Percentiles rank a stretch among this genome's conserved stretches.
These are phyloP conservation scores for Byasa hedistus DNA, from an alignment of 2,888 invertebrate species.

Conservation along the genomic window DNA sequence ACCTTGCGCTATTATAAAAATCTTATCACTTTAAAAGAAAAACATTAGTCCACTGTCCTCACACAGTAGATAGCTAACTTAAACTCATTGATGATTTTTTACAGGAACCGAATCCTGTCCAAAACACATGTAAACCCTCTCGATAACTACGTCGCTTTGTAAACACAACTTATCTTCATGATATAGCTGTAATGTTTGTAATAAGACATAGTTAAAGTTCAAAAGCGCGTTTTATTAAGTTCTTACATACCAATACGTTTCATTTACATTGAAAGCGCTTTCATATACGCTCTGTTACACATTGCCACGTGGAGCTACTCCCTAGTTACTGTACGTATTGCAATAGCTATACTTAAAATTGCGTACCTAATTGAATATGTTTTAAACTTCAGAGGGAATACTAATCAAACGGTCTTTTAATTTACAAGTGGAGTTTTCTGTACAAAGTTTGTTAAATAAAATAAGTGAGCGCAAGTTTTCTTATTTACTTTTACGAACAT, in stretches of 20 bases:
- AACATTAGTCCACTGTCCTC: no score
- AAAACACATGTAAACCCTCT: no score
- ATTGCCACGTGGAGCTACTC: conserved; percentile 5
- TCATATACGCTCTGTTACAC: conserved; percentile 14
- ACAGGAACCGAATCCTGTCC: no score
- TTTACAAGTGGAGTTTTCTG: conserved; percentile 4
- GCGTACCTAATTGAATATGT: conserved; percentile 17
- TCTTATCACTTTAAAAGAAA: no score
- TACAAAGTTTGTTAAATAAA: not conserved
- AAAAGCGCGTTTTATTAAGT: not conserved
- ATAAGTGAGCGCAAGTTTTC: not conserved
- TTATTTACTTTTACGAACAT: no score
- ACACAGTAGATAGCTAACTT: no score
- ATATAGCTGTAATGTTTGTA: no score
- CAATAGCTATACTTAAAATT: conserved; percentile 2
- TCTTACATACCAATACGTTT: not conserved
- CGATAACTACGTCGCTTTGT: no score
- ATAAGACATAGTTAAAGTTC: not conserved
- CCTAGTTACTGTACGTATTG: not conserved
- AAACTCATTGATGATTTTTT: no score
- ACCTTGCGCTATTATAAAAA: no score
- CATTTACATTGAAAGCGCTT: not conserved
- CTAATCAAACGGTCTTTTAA: conserved; percentile 3
- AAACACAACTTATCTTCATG: no score
- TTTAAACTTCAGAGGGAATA: conserved; percentile 8